A percentile compares a stretch with the other conserved stretches of the same genome.
phyloP scores from a whole-genome alignment of 2,113 vertebrate genomes.

The Clarias macrocephalus region DNA sequence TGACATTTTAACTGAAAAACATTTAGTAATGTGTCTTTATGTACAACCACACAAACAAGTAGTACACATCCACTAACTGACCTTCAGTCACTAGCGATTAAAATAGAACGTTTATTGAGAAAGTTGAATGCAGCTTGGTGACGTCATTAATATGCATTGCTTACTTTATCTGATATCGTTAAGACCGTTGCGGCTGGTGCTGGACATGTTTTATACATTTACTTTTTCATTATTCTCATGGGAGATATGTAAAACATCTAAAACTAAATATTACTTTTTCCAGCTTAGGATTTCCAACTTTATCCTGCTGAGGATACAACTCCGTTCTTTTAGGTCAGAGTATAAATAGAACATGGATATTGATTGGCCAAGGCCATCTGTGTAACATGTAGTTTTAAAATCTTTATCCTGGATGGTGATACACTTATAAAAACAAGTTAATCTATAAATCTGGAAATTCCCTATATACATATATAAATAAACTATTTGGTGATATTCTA shows the following conservation, averaged over 20 bases:
- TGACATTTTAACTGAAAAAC: background rate
- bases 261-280: background rate
- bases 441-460: background rate
- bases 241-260: background rate
- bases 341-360: constrained; percentile 9
- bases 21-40: background rate
- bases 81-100: background rate
- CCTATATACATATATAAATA: too few species aligned
- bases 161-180: background rate
- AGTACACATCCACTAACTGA: background rate
- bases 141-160: background rate
- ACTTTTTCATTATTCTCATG: background rate
- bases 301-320: background rate
- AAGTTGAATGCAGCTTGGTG: background rate
- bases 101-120: background rate
- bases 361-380: background rate
- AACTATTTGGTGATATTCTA: too few species aligned
- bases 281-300: background rate
- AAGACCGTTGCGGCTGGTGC: background rate
- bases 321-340: background rate
- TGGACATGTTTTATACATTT: background rate
- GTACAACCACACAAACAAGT: background rate
- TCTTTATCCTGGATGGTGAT: background rate
- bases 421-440: background rate
- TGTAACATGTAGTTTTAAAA: background rate